Percentiles rank a stretch among this genome's conserved stretches.
These are phyloP conservation scores for Pocillopora damicornis DNA, from an alignment of 64 coral and sea anemone species.

Conservation along the genomic window DNA sequence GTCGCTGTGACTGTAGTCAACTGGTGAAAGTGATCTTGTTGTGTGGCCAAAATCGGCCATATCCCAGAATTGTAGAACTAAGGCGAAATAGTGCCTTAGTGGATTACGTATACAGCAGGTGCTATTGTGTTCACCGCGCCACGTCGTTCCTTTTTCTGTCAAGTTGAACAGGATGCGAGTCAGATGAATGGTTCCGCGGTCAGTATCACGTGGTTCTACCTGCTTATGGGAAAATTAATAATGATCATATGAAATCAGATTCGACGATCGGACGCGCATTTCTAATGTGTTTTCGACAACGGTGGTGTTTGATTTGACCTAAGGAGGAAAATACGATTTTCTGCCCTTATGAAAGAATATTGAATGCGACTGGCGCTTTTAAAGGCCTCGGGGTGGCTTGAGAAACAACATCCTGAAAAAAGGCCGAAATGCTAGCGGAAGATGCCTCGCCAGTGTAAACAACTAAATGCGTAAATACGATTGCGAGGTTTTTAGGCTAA, in stretches of 20 bases:
- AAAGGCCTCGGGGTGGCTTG: slow-evolving; percentile 28
- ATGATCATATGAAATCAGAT: slow-evolving; percentile 91
- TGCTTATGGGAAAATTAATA: slow-evolving; percentile 88
- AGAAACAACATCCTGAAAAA: slow-evolving; percentile 20
- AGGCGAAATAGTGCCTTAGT: slow-evolving; percentile 70
- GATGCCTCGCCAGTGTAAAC: slow-evolving; percentile 24
- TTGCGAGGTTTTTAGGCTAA: slow-evolving; percentile 9
- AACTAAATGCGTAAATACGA: slow-evolving; percentile 19
- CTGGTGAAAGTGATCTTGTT: slow-evolving; percentile 92
- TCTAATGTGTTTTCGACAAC: slow-evolving; percentile 43
- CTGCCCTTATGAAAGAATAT: slow-evolving; percentile 53
- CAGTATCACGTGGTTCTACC: slow-evolving; percentile 84
- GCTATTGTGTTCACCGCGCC: slow-evolving; percentile 94
- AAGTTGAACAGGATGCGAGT: slow-evolving; percentile 75
- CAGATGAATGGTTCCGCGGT: slow-evolving; percentile 87
- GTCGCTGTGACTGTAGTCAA: slow-evolving; percentile 88
- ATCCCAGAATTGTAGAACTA: slow-evolving; percentile 72
- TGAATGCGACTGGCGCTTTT: slow-evolving; percentile 29
- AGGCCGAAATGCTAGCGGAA: slow-evolving; percentile 10
- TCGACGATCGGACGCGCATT: slow-evolving; percentile 43
- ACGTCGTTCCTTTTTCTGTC: slow-evolving; percentile 95
- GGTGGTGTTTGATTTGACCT: slow-evolving; percentile 35
- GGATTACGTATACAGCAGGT: slow-evolving; percentile 97
- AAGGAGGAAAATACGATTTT: slow-evolving; percentile 33
- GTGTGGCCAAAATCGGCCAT: slow-evolving; percentile 99